Conservation (phyloP, 1,140 invertebrate genomes). For the Apis laboriosa region DNA sequence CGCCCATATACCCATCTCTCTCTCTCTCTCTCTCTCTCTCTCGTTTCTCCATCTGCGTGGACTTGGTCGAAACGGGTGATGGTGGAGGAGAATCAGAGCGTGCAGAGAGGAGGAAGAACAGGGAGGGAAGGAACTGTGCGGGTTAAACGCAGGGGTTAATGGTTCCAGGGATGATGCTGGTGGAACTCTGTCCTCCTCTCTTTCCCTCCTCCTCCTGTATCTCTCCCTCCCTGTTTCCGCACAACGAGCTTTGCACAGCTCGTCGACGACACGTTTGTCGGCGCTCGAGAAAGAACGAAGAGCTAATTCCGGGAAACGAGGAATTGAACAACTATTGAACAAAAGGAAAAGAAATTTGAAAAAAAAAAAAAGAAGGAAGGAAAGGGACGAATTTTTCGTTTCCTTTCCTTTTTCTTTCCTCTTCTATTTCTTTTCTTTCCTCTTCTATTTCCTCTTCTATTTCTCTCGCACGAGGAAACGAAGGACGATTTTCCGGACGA, state of each 20-base stretch:
- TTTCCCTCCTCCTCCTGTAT: not conserved
- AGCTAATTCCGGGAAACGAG: conserved; percentile 26
- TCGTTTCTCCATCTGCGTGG: too few species aligned
- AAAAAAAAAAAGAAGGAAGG: not conserved
- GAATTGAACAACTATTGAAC: not conserved
- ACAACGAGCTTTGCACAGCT: not conserved
- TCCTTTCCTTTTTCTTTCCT: not conserved
- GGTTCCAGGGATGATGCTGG: not conserved
- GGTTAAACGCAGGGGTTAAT: conserved; percentile 27
- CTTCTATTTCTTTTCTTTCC: not conserved
- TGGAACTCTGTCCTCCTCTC: not conserved
- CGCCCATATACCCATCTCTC: too few species aligned
- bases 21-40: too few species aligned
- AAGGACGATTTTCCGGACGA: not conserved
- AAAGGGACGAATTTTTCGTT: too few species aligned
- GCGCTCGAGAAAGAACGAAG: not conserved
- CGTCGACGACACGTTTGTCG: not conserved
- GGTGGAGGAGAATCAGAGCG: not conserved
- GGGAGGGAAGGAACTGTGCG: not conserved
- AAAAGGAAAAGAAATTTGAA: not conserved
- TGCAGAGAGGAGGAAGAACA: not conserved
- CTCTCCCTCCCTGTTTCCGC: not conserved
- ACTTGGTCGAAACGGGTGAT: too few species aligned
- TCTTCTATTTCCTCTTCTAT: too few species aligned
- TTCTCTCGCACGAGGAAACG: not conserved